Evolutionary conservation across 2,113 vertebrate species (phyloP).

Genomic region (Osmerus eperlanus): DNA sequence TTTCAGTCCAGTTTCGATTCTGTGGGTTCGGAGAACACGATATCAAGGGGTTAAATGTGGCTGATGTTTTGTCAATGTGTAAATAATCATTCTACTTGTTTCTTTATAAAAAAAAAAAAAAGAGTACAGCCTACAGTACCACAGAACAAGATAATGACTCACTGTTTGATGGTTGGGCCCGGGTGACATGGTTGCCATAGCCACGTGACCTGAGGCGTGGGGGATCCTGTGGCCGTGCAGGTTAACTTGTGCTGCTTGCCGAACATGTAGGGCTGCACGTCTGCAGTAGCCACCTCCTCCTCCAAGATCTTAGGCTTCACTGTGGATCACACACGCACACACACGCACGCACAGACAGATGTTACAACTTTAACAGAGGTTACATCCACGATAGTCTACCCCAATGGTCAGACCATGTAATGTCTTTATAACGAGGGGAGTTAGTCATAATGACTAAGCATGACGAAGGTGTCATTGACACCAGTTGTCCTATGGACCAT

Average conservation of each 20-base stretch:
- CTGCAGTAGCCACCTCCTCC: conserved; percentile 63
- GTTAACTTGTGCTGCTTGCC: conserved; percentile 69
- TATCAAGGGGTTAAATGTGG: no score
- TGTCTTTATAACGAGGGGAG: conserved; percentile 50
- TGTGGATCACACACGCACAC: conserved; percentile 48
- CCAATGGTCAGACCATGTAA: conserved; percentile 26
- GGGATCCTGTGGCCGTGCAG: conserved; percentile 75
- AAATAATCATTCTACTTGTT: neutral
- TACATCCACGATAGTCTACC: conserved; percentile 18
- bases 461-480: neutral
- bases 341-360: conserved; percentile 13
- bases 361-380: conserved; percentile 23
- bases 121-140: neutral
- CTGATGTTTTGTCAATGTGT: neutral
- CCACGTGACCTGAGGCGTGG: conserved; percentile 77
- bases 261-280: conserved; percentile 55
- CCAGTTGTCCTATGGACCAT: neutral
- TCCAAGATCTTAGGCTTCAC: conserved; percentile 84
- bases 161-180: conserved; percentile 42
- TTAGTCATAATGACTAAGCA: neutral
- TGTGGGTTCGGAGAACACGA: no score
- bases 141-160: conserved; percentile 43
- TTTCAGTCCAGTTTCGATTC: no score
- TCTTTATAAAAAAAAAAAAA: neutral
- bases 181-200: conserved; percentile 80